Evolutionary conservation across 2,888 invertebrate genomes (phyloP).

Genomic region (Acronicta aceris): DNA sequence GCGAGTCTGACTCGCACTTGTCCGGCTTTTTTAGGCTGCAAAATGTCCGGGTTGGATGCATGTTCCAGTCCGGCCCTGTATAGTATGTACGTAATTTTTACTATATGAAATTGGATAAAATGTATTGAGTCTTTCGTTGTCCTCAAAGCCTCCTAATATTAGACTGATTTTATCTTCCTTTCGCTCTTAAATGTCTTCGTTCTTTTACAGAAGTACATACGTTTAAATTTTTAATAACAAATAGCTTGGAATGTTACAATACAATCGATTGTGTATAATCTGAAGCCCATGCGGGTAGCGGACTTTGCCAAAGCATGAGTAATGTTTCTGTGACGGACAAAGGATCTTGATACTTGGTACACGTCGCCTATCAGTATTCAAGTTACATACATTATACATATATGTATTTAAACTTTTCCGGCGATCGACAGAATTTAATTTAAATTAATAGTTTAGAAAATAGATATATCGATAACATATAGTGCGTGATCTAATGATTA

Average conservation of each 20-base stretch:
- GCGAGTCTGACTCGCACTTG: too few relatives aligned
- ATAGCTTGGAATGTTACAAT: slow-evolving; percentile 20
- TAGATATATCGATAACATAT: neutral
- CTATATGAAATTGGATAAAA: too few relatives aligned
- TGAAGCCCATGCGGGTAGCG: slow-evolving; percentile 33
- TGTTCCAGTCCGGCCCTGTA: too few relatives aligned
- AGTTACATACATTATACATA: slow-evolving; percentile 11
- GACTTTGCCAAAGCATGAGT: slow-evolving; percentile 58
- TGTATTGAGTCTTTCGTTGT: too few relatives aligned
- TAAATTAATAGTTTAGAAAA: slow-evolving; percentile 4
- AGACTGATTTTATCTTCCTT: too few relatives aligned
- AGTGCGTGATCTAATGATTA: too few relatives aligned
- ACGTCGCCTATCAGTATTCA: slow-evolving; percentile 31
- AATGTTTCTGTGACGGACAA: slow-evolving; percentile 53
- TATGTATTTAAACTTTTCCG: slow-evolving; percentile 19
- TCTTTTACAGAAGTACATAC: neutral
- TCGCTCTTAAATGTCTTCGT: neutral
- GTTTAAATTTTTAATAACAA: slow-evolving; percentile 17
- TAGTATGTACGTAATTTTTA: too few relatives aligned
- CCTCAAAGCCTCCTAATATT: too few relatives aligned
- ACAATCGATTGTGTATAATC: slow-evolving; percentile 26
- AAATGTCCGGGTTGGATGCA: too few relatives aligned
- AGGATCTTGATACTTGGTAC: slow-evolving; percentile 20
- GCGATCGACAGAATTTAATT: slow-evolving; percentile 20
- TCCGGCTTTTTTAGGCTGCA: too few relatives aligned